These are phyloP conservation scores for Pseudoatta argentina DNA, from an alignment of 1,140 invertebrate genomes.

Conservation along the genomic window DNA sequence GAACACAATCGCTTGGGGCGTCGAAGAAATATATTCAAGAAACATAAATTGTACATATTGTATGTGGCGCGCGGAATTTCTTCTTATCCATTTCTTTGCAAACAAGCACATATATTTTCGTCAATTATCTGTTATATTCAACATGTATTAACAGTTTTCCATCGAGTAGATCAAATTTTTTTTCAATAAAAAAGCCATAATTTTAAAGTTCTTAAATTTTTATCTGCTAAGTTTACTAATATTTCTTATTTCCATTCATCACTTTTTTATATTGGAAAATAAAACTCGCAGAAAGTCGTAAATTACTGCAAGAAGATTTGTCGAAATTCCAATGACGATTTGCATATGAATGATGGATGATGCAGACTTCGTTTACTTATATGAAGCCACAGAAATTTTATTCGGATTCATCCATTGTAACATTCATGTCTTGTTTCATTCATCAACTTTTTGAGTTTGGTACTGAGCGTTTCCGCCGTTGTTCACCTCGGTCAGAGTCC, in stretches of 20 bases:
- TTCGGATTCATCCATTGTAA: neutral
- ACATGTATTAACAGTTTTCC: neutral
- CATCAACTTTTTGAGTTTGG: neutral
- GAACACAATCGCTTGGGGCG: neutral
- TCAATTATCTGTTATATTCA: neutral
- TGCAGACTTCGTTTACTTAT: neutral
- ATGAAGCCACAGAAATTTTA: neutral
- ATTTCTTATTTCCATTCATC: neutral
- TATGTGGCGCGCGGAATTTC: neutral
- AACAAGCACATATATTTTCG: neutral
- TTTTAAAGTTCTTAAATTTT: neutral
- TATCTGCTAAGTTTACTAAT: neutral
- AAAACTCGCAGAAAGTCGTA: neutral
- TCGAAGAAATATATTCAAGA: slow-evolving; percentile 6
- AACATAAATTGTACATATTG: neutral
- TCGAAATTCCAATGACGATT: neutral
- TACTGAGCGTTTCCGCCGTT: neutral
- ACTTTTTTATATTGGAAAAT: neutral
- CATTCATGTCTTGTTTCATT: neutral
- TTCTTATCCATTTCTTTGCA: neutral
- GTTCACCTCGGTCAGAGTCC: neutral
- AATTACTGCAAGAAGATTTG: neutral
- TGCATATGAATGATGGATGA: neutral
- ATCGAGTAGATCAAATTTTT: neutral
- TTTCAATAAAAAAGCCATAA: neutral